Conservation (phyloP, 92 coral and sea anemone species). For the Porites divaricata region DNA sequence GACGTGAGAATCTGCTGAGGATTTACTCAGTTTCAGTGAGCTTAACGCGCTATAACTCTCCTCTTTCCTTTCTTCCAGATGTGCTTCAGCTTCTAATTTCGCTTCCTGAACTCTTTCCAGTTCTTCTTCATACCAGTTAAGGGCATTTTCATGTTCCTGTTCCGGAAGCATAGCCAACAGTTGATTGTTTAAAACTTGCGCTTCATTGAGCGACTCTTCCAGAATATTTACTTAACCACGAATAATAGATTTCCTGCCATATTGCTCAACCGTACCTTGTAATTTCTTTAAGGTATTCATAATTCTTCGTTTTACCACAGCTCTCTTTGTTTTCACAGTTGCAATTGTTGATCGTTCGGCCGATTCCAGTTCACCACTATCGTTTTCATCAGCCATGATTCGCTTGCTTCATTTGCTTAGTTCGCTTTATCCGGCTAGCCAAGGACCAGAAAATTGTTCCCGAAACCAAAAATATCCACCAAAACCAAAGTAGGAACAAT, state of each 20-base stretch:
- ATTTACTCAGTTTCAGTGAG: not conserved
- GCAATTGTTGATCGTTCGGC: not conserved
- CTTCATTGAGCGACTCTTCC: conserved; percentile 36
- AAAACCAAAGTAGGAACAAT: not conserved
- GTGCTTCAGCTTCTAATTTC: conserved; percentile 29
- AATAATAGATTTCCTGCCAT: conserved; percentile 40
- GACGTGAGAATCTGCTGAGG: too few species aligned
- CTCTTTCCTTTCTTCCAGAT: conserved; percentile 21
- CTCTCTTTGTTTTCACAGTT: not conserved
- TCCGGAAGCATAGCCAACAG: conserved; percentile 27
- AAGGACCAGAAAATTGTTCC: conserved; percentile 35
- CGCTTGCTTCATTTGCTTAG: not conserved
- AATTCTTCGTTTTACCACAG: conserved; percentile 14
- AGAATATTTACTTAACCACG: conserved; percentile 36
- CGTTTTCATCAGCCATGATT: not conserved
- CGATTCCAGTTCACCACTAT: not conserved
- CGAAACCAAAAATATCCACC: not conserved
- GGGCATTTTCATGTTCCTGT: conserved; percentile 37
- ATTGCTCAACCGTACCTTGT: not conserved
- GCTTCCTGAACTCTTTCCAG: conserved; percentile 37
- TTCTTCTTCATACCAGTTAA: conserved; percentile 43
- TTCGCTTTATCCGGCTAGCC: not conserved
- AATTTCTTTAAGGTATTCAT: conserved; percentile 40
- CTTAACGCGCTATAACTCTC: conserved; percentile 18
- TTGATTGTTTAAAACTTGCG: conserved; percentile 24